Base-by-base conservation (phyloP, 2,888 invertebrate species). In the Drosophila mettleri region DNA sequence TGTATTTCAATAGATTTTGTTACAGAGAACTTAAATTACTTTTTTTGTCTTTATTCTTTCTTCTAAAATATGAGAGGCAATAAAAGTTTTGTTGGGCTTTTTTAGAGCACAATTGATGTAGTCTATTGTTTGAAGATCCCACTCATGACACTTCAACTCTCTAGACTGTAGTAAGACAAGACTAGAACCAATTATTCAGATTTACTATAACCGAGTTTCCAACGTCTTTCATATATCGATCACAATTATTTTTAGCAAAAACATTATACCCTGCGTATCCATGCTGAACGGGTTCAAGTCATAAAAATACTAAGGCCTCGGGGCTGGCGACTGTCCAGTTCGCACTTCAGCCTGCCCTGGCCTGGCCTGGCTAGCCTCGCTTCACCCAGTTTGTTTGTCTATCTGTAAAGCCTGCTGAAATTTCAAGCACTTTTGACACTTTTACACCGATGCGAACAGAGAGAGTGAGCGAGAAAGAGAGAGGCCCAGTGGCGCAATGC, bases 361-460 rank as follows among this genome's bases (percentile, higher is more conserved):
- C 34, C 54, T 2, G 38, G 14, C 38, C 22, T 8, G 31, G 8
- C 36, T 10, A 16, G 34, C 53, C 29, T 33, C 38, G 57, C 49
- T 48, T 46, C 62, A 27, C 54, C 48, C 48, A 66, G 58, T 46
- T 53, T 27, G n/a, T 48, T 34, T 46, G 54, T 54, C 53, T 67
- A 31, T 39, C 52, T 55, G 71, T 67, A 69, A 87, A 69, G 89
- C 89, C 86, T 85, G 86, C 86, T 87, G 69, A 85, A 83, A 83
- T 81, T 83, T 83, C 83, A 89, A 83, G 83, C 75, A 89, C 86
- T 89, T 83, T 87, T 89, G 89, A 83, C 83, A 83, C 89, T 83
- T 78, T 88, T 74, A 55, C 63, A 60, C 57, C 43, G 39, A 52
- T 8, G 20, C 46, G 14, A 7, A 46, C 5, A 1, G 31, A 53